phyloP scores from a whole-genome alignment of 1,140 invertebrate species.

The Sinella curviseta region DNA sequence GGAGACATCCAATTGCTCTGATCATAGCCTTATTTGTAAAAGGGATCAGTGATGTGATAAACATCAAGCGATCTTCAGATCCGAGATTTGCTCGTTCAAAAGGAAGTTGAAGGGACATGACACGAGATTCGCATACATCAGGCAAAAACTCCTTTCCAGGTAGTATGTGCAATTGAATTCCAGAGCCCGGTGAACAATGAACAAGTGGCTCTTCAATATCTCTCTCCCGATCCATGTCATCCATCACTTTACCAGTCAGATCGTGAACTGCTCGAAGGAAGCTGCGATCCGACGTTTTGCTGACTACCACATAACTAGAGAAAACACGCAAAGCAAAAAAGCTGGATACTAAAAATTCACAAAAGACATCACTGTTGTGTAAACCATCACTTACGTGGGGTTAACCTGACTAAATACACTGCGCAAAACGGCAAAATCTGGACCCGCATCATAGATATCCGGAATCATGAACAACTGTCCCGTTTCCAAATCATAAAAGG shows the following conservation, averaged over 20 bases:
- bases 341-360: conserved; percentile 7
- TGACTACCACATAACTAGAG: conserved; percentile 34
- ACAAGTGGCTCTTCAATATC: background rate
- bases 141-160: conserved; percentile 63
- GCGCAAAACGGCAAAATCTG: conserved; percentile 62
- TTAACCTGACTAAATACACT: conserved; percentile 65
- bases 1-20: conserved; percentile 69
- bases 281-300: conserved; percentile 34
- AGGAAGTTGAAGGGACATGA: conserved; percentile 63
- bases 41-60: conserved; percentile 69
- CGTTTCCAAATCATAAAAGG: conserved; percentile 68
- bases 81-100: conserved; percentile 62
- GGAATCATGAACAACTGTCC: conserved; percentile 63
- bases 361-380: too few species aligned
- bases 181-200: background rate
- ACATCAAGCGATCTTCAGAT: conserved; percentile 63
- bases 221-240: background rate
- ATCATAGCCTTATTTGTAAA: conserved; percentile 67
- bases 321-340: background rate
- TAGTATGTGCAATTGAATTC: conserved; percentile 58
- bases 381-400: conserved; percentile 59
- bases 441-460: conserved; percentile 63
- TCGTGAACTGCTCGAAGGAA: conserved; percentile 23
- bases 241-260: conserved; percentile 22
- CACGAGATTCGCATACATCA: conserved; percentile 64